These are phyloP conservation scores for Glaucomys volans DNA, from an alignment of 2,113 vertebrate genomes.

Conservation along the genomic window DNA sequence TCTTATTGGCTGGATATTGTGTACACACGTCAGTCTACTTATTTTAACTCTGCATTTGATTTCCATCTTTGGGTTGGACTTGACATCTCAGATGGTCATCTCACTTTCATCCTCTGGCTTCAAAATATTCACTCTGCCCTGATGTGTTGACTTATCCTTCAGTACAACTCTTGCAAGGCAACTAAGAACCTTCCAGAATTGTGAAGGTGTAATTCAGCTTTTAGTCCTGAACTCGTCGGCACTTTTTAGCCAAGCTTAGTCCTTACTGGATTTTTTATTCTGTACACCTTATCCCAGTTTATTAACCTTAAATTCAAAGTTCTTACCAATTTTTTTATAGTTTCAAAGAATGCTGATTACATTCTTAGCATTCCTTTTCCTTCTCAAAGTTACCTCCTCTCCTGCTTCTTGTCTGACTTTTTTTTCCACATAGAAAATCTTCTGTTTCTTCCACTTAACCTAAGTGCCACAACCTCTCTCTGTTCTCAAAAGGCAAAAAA, in stretches of 20 bases:
- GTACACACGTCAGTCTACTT: background rate
- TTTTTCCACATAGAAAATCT: background rate
- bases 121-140: conserved; percentile 7
- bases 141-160: background rate
- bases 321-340: background rate
- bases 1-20: background rate
- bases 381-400: background rate
- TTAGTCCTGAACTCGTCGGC: background rate
- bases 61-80: background rate
- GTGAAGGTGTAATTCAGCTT: background rate
- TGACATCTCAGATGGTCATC: background rate
- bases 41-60: background rate
- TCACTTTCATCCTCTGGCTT: background rate
- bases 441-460: background rate
- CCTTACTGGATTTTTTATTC: background rate
- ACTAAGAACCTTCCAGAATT: background rate
- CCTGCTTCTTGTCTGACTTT: background rate
- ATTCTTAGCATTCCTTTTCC: background rate
- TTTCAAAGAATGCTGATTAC: background rate
- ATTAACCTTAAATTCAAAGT: background rate
- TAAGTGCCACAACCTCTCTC: background rate
- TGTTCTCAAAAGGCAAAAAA: background rate
- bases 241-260: background rate
- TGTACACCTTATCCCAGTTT: background rate
- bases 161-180: background rate